Percentiles rank a stretch among this genome's conserved stretches.
phyloP scores from a whole-genome alignment of 2,888 invertebrate species.

The Drosophila austrosaltans region DNA sequence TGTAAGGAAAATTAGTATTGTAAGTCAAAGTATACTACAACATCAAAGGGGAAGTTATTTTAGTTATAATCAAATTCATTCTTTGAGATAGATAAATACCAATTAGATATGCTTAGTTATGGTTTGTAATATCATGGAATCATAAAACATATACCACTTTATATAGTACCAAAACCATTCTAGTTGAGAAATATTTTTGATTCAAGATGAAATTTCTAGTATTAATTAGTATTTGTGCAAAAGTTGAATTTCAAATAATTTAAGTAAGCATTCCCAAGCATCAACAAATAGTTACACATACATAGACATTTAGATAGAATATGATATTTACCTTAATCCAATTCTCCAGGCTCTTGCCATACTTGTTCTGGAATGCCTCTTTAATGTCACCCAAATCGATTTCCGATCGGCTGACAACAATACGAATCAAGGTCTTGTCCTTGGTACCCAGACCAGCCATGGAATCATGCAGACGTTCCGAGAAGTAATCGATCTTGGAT shows the following conservation, averaged over 20 bases:
- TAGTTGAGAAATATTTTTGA: background rate
- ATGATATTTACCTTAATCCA: constrained; percentile 89
- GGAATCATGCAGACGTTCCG: constrained; percentile 93
- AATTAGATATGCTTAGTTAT: no score
- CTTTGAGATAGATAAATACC: no score
- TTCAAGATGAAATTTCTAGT: background rate
- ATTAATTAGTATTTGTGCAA: background rate
- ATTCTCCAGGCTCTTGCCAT: constrained; percentile 91
- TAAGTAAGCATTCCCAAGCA: constrained; percentile 11
- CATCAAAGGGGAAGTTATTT: no score
- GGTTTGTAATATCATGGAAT: no score
- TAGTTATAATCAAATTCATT: no score
- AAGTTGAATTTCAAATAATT: background rate
- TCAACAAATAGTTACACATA: background rate
- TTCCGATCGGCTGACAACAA: constrained; percentile 94
- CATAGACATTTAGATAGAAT: background rate
- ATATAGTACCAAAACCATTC: no score
- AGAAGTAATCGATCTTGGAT: constrained; percentile 95
- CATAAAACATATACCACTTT: no score
- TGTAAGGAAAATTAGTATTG: no score
- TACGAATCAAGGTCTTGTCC: constrained; percentile 95
- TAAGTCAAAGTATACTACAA: no score
- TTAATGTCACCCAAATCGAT: constrained; percentile 97
- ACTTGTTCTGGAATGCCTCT: constrained; percentile 93
- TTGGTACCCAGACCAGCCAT: constrained; percentile 95